A percentile compares a stretch with the other conserved stretches of the same genome.
These are phyloP conservation scores for Marmota flaviventris DNA, from an alignment of 2,113 vertebrate genomes.

Conservation along the genomic window DNA sequence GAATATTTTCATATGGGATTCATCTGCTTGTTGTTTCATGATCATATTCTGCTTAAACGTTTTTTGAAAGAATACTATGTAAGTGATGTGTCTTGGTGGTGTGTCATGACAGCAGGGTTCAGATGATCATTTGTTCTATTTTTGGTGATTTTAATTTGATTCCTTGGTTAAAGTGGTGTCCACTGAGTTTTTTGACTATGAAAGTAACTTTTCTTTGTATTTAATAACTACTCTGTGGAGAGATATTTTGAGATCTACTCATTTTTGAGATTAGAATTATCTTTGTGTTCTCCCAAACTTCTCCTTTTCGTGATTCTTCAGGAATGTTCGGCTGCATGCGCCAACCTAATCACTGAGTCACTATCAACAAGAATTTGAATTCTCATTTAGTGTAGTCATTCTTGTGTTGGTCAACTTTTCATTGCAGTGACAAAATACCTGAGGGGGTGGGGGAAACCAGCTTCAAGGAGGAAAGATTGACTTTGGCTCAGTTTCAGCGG, in stretches of 20 bases:
- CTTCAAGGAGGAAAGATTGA: neutral
- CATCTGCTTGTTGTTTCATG: neutral
- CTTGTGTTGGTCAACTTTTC: neutral
- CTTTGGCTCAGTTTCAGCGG: neutral
- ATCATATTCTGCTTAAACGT: neutral
- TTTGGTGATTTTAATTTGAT: neutral
- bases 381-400: neutral
- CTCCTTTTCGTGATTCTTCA: neutral
- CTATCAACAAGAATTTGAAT: neutral
- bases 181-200: neutral
- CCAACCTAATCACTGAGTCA: neutral
- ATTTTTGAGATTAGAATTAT: neutral
- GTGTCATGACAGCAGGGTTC: neutral
- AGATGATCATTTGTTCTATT: neutral
- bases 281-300: neutral
- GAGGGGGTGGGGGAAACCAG: too few relatives aligned
- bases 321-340: too few relatives aligned
- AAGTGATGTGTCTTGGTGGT: neutral
- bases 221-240: neutral
- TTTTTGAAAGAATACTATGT: neutral
- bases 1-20: slow-evolving; percentile 24
- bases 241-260: neutral
- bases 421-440: neutral
- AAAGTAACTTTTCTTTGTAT: neutral
- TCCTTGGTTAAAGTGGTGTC: neutral